phyloP scores from a whole-genome alignment of 2,113 vertebrate genomes.

The Scolopax mira region DNA sequence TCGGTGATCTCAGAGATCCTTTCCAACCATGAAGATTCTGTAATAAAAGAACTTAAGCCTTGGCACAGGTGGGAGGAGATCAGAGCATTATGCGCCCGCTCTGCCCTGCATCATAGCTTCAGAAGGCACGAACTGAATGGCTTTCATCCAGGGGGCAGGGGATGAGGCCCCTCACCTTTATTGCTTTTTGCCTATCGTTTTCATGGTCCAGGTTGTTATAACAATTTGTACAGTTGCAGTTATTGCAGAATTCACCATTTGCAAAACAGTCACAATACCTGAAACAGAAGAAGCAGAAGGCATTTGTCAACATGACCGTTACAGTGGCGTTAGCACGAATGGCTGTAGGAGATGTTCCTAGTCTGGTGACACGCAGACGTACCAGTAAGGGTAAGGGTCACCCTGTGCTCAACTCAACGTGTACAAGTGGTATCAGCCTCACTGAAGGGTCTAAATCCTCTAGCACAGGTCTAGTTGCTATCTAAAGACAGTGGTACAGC shows the following conservation, averaged over 20 bases:
- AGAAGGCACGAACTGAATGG: neutral
- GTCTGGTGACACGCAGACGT: neutral
- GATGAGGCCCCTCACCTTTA: constrained; percentile 84
- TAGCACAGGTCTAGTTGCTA: neutral
- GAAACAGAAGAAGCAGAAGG: constrained; percentile 38
- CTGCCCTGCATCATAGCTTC: neutral
- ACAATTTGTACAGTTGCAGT: constrained; percentile 98
- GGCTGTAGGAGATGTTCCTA: neutral
- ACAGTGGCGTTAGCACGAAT: neutral
- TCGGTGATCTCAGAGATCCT: too few species aligned
- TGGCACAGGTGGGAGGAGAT: neutral
- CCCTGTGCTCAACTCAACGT: fast-evolving
- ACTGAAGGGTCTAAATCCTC: neutral
- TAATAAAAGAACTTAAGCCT: neutral
- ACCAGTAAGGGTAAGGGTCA: neutral
- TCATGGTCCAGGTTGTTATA: constrained; percentile 98
- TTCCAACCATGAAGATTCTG: too few species aligned
- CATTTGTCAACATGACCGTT: neutral
- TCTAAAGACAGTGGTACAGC: neutral
- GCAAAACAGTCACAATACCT: constrained; percentile 99
- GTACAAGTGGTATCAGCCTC: neutral
- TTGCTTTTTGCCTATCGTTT: constrained; percentile 95
- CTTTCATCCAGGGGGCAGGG: neutral
- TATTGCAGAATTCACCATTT: constrained; percentile 98
- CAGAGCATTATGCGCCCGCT: neutral